These are phyloP conservation scores for Hirtodrosophila histrioides DNA, from an alignment of 2,888 invertebrate species.

Conservation along the genomic window DNA sequence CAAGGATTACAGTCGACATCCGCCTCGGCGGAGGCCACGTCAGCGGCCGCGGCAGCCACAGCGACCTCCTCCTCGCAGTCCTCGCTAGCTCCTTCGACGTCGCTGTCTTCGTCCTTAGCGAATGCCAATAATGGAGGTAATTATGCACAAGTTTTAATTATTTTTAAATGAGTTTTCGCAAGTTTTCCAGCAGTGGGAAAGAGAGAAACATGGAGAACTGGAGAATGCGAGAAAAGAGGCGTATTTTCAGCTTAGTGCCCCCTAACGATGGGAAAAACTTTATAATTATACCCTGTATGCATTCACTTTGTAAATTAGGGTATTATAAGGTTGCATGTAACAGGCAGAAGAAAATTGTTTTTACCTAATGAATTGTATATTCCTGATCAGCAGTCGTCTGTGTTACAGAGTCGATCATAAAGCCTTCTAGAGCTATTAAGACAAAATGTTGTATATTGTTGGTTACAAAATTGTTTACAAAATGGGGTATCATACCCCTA, in stretches of 20 bases:
- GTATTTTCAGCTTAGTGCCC: constrained; percentile 55
- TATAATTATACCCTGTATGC: constrained; percentile 21
- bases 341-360: too few species aligned
- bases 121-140: constrained; percentile 84
- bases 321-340: too few species aligned
- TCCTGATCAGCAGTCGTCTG: too few species aligned
- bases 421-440: too few species aligned
- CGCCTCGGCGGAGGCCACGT: constrained; percentile 84
- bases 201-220: constrained; percentile 7
- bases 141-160: constrained; percentile 83
- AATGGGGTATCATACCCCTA: too few species aligned
- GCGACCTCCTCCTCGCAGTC: constrained; percentile 84
- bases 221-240: constrained; percentile 13
- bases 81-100: constrained; percentile 85
- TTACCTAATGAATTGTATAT: too few species aligned
- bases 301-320: too few species aligned
- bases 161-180: constrained; percentile 83
- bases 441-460: too few species aligned
- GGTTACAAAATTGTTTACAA: too few species aligned
- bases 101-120: constrained; percentile 82
- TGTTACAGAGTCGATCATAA: too few species aligned
- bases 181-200: constrained; percentile 48
- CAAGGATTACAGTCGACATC: constrained; percentile 85
- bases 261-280: constrained; percentile 48
- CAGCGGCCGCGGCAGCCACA: constrained; percentile 89